Evolutionary conservation across 2,797 vertebrate species (phyloP).

Genomic region (Denticeps clupeoides): DNA sequence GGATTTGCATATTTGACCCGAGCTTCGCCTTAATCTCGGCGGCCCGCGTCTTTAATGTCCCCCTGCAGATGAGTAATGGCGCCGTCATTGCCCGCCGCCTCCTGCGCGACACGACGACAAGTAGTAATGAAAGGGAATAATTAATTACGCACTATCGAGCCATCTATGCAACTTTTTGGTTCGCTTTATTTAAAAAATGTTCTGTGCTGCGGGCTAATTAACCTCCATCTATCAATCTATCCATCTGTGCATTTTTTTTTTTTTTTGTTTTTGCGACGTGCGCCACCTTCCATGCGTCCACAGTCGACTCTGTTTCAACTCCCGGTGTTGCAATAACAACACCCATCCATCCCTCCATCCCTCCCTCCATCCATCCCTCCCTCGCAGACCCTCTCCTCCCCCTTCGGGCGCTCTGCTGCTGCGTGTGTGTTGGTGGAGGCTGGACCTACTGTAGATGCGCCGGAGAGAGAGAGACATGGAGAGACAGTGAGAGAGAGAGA

Average conservation of each 20-base stretch:
- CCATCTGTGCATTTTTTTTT: too few species aligned
- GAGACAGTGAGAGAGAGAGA: slow-evolving; percentile 33
- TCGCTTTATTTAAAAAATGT: too few species aligned
- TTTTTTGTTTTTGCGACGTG: too few species aligned
- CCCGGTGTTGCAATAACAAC: slow-evolving; percentile 14
- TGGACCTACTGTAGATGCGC: slow-evolving; percentile 44
- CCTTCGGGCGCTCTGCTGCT: slow-evolving; percentile 29
- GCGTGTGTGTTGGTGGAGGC: slow-evolving; percentile 40
- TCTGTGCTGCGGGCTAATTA: too few species aligned
- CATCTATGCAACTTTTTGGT: neutral
- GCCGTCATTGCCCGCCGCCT: slow-evolving; percentile 13
- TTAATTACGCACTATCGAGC: slow-evolving; percentile 7
- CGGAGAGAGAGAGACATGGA: slow-evolving; percentile 52
- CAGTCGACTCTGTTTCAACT: slow-evolving; percentile 12
- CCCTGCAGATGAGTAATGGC: slow-evolving; percentile 23
- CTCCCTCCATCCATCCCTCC: slow-evolving; percentile 21
- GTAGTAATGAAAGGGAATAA: slow-evolving; percentile 21
- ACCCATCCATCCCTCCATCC: slow-evolving; percentile 38
- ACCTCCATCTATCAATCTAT: neutral
- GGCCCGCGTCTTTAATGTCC: slow-evolving; percentile 17
- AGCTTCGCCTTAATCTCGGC: slow-evolving; percentile 7
- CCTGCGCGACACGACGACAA: slow-evolving; percentile 4
- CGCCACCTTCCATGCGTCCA: neutral
- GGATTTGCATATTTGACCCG: slow-evolving; percentile 4
- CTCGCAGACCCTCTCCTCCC: slow-evolving; percentile 22